Evolutionary conservation across 1,140 invertebrate species (phyloP).

Genomic region (Bombus superbus): DNA sequence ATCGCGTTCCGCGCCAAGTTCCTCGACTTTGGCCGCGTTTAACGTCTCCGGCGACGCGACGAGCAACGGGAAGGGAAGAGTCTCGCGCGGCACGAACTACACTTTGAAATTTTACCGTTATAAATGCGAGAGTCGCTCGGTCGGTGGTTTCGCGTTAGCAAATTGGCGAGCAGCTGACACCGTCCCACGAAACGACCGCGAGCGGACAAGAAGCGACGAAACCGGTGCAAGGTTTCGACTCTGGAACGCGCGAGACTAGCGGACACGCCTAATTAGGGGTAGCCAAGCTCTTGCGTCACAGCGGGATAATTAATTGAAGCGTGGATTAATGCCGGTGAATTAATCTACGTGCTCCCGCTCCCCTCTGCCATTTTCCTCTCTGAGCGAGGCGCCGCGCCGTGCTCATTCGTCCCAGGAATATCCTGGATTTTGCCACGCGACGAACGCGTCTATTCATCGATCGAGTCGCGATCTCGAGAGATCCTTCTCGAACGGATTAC

Average conservation of each 20-base stretch:
- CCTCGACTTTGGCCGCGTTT: not conserved
- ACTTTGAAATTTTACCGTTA: slow-evolving; percentile 65
- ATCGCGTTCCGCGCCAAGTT: not conserved
- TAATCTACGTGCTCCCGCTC: slow-evolving; percentile 56
- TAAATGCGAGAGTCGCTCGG: slow-evolving; percentile 55
- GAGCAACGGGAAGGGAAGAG: not conserved
- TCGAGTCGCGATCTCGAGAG: not conserved
- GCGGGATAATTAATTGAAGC: slow-evolving; percentile 78
- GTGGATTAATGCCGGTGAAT: slow-evolving; percentile 76
- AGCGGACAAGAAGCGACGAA: slow-evolving; percentile 6
- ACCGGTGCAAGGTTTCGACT: slow-evolving; percentile 80
- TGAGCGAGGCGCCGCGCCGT: not conserved
- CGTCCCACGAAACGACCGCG: not conserved
- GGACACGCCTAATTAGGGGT: slow-evolving; percentile 76
- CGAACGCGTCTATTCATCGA: too few species aligned
- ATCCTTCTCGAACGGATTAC: not conserved
- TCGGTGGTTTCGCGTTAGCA: slow-evolving; percentile 74
- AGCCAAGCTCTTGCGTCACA: slow-evolving; percentile 67
- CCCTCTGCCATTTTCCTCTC: not conserved
- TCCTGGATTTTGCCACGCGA: not conserved
- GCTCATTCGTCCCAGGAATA: not conserved
- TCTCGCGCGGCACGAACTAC: not conserved
- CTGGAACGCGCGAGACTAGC: slow-evolving; percentile 68
- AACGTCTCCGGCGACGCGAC: not conserved
- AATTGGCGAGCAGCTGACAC: slow-evolving; percentile 72